phyloP scores from a whole-genome alignment of 1,140 invertebrate genomes.

The Muscidifurax raptorellus region DNA sequence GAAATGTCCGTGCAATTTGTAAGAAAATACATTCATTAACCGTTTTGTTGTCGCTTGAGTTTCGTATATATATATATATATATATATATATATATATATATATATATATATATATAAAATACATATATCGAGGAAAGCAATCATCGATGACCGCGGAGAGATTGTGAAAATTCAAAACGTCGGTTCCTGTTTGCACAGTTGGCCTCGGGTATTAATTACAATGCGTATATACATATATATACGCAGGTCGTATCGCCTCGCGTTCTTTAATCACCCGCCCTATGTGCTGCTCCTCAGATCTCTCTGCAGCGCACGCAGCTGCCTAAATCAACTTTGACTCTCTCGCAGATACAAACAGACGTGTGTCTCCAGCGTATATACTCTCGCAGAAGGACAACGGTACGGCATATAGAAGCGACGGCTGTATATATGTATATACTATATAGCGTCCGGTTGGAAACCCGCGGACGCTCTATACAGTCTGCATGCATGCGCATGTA shows the following conservation, averaged over 20 bases:
- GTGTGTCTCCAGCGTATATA: not conserved
- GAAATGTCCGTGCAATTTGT: not conserved
- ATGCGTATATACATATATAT: no score
- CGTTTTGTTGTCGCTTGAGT: no score
- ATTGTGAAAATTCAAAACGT: not conserved
- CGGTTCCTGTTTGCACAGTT: not conserved
- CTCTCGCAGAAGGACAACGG: not conserved
- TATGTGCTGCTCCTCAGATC: no score
- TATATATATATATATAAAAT: no score
- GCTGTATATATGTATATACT: slow-evolving; percentile 37
- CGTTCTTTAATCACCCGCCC: not conserved
- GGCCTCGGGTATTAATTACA: not conserved
- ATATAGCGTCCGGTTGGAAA: slow-evolving; percentile 33
- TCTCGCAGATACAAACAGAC: not conserved
- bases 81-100: no score
- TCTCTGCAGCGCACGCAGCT: not conserved
- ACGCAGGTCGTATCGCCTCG: not conserved
- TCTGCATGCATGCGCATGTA: not conserved
- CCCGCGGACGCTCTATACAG: not conserved
- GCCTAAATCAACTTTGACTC: not conserved
- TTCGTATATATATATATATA: no score
- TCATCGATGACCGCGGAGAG: not conserved
- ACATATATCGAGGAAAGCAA: not conserved
- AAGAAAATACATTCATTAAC: no score
- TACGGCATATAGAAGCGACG: no score